These are phyloP conservation scores for Hozukius guyotensis DNA, from an alignment of 2,797 vertebrate genomes.

Conservation along the genomic window DNA sequence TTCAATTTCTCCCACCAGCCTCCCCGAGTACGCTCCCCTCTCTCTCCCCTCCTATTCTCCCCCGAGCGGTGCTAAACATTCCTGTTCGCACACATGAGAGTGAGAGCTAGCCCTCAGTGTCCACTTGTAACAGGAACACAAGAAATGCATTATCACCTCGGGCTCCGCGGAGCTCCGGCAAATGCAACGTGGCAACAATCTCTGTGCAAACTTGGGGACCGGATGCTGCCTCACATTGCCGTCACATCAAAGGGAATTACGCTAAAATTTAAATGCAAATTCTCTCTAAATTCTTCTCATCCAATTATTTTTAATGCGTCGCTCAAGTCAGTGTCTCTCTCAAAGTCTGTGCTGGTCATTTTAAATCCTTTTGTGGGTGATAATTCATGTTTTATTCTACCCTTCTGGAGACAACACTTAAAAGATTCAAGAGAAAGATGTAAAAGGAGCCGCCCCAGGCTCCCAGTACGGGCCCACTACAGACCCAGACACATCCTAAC, in stretches of 20 bases:
- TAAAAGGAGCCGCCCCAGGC: conserved; percentile 44
- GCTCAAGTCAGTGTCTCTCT: conserved; percentile 37
- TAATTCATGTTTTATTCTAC: conserved; percentile 66
- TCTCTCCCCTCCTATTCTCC: neutral
- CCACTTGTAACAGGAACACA: conserved; percentile 75
- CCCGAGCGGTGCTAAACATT: conserved; percentile 57
- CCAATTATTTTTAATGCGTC: conserved; percentile 66
- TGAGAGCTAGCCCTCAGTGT: conserved; percentile 55
- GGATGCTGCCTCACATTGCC: conserved; percentile 32
- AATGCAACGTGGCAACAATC: conserved; percentile 36
- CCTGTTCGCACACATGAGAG: conserved; percentile 64
- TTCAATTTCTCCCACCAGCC: conserved; percentile 39
- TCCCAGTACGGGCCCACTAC: conserved; percentile 36
- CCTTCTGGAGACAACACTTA: conserved; percentile 54
- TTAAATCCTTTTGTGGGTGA: conserved; percentile 45
- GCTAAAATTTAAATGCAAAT: conserved; percentile 61
- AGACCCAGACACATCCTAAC: conserved; percentile 43
- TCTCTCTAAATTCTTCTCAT: conserved; percentile 53
- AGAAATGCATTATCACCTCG: conserved; percentile 78
- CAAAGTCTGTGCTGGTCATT: conserved; percentile 23
- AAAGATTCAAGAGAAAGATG: conserved; percentile 63
- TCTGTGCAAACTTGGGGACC: conserved; percentile 29
- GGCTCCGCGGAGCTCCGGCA: conserved; percentile 35
- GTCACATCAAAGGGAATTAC: conserved; percentile 60
- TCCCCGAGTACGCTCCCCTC: conserved; percentile 16